These are phyloP conservation scores for Drosophila neonasuta DNA, from an alignment of 2,888 invertebrate genomes.

Conservation along the genomic window DNA sequence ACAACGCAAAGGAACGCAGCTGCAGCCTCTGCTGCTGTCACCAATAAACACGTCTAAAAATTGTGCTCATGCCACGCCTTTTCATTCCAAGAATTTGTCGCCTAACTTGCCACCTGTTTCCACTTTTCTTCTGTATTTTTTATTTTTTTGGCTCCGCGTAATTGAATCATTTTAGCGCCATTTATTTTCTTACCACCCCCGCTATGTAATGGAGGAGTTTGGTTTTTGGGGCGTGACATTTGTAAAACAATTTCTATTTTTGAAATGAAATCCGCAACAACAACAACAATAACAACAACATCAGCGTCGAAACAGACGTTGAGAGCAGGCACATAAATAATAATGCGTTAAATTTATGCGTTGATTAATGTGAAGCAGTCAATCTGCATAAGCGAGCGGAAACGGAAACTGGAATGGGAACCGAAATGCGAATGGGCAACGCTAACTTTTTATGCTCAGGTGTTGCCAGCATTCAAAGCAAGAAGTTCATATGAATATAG, in stretches of 20 bases:
- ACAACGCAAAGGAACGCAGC: conserved; percentile 36
- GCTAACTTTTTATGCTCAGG: conserved; percentile 56
- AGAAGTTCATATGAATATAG: conserved; percentile 59
- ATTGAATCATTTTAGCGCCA: conserved; percentile 78
- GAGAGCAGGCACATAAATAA: conserved; percentile 69
- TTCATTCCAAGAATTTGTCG: conserved; percentile 65
- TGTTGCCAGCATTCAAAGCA: conserved; percentile 50
- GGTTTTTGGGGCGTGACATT: conserved; percentile 60
- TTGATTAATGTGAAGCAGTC: conserved; percentile 73
- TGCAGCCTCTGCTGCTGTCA: conserved; percentile 38
- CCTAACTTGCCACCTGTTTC: conserved; percentile 67
- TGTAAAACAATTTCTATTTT: conserved; percentile 76
- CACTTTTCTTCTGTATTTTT: conserved; percentile 22
- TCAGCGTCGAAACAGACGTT: conserved; percentile 26
- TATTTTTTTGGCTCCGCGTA: conserved; percentile 51
- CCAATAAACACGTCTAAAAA: conserved; percentile 75
- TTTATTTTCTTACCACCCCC: conserved; percentile 64
- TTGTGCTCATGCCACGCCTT: conserved; percentile 40
- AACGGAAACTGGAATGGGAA: conserved; percentile 4
- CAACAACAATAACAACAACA: conserved; percentile 30
- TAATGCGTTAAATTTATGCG: conserved; percentile 77
- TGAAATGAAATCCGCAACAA: conserved; percentile 67
- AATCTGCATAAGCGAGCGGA: conserved; percentile 55
- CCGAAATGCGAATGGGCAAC: conserved; percentile 2
- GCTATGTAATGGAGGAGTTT: neutral